These are phyloP conservation scores for Papilio demoleus DNA, from an alignment of 2,888 invertebrate genomes.

Conservation along the genomic window DNA sequence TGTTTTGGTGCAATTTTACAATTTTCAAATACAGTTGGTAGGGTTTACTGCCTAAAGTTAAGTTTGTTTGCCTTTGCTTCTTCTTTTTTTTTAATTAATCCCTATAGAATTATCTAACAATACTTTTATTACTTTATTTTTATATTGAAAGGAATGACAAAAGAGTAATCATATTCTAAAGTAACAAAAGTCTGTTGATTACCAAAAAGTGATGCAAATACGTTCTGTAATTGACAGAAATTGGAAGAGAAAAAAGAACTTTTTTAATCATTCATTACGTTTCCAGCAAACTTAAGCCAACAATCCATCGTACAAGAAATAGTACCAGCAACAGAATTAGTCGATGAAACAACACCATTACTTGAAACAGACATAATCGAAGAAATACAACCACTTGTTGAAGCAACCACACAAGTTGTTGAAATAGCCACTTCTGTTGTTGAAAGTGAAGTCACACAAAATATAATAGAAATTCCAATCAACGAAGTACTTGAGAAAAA, in stretches of 20 bases:
- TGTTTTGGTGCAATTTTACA: no score
- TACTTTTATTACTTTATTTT: no score
- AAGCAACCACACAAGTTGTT: constrained; percentile 15
- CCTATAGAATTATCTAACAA: no score
- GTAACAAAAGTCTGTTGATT: no score
- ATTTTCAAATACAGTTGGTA: no score
- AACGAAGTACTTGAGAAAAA: constrained; percentile 19
- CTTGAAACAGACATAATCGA: not conserved
- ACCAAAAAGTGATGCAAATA: no score
- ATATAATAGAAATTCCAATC: constrained; percentile 14
- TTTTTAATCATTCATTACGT: not conserved
- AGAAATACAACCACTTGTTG: constrained; percentile 20
- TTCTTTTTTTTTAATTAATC: no score
- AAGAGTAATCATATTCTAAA: no score
- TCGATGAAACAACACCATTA: constrained; percentile 11
- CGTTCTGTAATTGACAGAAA: not conserved
- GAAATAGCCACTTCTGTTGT: constrained; percentile 29
- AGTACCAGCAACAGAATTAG: constrained; percentile 43
- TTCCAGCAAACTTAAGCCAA: constrained; percentile 28
- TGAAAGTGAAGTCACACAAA: not conserved
- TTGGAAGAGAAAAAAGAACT: not conserved
- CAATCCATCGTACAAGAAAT: constrained; percentile 26
- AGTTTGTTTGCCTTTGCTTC: no score
- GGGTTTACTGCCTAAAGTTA: no score
- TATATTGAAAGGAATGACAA: no score